Evolutionary conservation across 2,797 vertebrate genomes (phyloP).

Genomic region (Myripristis murdjan): DNA sequence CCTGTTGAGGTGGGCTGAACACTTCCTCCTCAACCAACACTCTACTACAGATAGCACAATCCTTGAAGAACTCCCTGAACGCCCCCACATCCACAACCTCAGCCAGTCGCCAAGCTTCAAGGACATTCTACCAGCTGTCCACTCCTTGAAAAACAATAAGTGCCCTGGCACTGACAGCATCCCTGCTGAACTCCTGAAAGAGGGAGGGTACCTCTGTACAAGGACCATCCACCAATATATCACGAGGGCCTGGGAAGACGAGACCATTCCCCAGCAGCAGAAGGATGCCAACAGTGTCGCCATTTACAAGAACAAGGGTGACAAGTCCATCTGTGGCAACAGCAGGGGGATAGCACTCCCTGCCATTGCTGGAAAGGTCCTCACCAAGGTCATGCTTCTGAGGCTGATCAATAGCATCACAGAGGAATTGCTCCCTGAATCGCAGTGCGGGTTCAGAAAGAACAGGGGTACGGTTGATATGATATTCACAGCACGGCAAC

Average conservation of each 20-base stretch:
- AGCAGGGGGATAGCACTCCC: no score
- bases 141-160: not conserved
- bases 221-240: no score
- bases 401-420: constrained; percentile 10
- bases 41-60: no score
- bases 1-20: no score
- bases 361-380: constrained; percentile 2
- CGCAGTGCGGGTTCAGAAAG: constrained; percentile 26
- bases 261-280: constrained; percentile 2
- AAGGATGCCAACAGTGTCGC: constrained; percentile 8
- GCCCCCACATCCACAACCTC: no score
- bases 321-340: not conserved
- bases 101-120: no score
- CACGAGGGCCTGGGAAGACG: not conserved
- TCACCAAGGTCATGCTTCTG: constrained; percentile 20
- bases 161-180: no score
- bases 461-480: constrained; percentile 12
- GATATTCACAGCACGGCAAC: constrained; percentile 10
- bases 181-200: no score
- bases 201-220: no score
- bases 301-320: constrained; percentile 16
- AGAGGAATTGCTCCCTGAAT: constrained; percentile 6
- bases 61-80: no score
- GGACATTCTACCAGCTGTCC: no score
- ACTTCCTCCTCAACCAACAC: no score